A percentile compares a stretch with the other conserved stretches of the same genome.
These are phyloP conservation scores for Leptinotarsa undecemlineata DNA, from an alignment of 1,140 invertebrate species.

Conservation along the genomic window DNA sequence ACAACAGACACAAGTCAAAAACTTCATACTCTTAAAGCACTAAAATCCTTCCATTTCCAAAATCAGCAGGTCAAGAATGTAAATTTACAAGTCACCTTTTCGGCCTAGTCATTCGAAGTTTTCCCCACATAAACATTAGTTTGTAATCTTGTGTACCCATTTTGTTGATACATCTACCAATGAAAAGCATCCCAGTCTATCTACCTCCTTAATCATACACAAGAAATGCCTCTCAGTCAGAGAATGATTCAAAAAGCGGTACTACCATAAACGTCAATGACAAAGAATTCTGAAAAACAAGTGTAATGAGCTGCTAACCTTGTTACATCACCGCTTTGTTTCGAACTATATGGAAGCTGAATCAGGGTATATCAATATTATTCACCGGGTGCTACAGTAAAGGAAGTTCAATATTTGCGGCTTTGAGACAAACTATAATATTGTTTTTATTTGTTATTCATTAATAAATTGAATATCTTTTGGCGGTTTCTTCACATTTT, in stretches of 20 bases:
- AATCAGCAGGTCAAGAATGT: too few relatives aligned
- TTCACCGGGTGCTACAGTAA: too few relatives aligned
- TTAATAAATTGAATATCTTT: neutral
- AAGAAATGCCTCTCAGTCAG: neutral
- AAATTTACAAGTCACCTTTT: too few relatives aligned
- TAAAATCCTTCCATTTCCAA: too few relatives aligned
- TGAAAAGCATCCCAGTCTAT: neutral
- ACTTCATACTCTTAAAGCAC: too few relatives aligned
- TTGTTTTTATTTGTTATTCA: neutral
- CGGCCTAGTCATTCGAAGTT: too few relatives aligned
- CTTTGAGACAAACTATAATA: neutral
- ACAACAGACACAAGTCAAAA: too few relatives aligned
- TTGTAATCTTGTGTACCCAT: too few relatives aligned
- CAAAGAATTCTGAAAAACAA: neutral
- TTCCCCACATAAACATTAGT: too few relatives aligned
- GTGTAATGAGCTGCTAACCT: neutral
- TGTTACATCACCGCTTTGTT: neutral
- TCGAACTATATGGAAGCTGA: neutral
- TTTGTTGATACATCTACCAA: too few relatives aligned
- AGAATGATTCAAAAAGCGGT: slow-evolving; percentile 9
- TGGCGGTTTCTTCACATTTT: neutral
- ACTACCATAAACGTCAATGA: slow-evolving; percentile 1
- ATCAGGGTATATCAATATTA: neutral
- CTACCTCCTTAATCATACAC: neutral
- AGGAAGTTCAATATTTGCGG: neutral